These are phyloP conservation scores for Conomelus anceps DNA, from an alignment of 2,888 invertebrate species.

Conservation along the genomic window DNA sequence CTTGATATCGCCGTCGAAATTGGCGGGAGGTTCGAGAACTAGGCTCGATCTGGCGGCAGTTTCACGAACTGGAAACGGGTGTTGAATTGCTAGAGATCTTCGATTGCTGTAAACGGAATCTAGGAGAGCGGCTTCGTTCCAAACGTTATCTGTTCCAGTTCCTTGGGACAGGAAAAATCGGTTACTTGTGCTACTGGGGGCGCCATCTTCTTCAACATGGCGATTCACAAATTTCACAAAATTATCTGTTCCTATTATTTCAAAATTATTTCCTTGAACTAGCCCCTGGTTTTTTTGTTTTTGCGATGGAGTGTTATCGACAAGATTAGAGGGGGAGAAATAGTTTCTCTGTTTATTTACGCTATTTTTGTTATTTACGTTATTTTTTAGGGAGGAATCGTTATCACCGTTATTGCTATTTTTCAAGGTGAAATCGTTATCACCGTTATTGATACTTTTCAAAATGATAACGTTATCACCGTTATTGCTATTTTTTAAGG, in stretches of 20 bases:
- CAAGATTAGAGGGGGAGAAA: background rate
- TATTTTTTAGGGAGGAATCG: background rate
- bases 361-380: background rate
- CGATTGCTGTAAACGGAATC: background rate
- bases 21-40: background rate
- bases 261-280: background rate
- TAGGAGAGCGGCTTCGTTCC: background rate
- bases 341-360: background rate
- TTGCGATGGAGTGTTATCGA: background rate
- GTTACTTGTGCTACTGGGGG: background rate
- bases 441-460: too few species aligned
- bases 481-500: background rate
- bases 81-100: background rate
- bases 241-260: background rate
- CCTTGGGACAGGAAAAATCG: background rate
- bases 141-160: background rate
- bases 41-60: too few species aligned
- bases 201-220: background rate
- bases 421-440: background rate
- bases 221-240: background rate
- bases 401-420: background rate
- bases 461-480: too few species aligned
- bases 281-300: background rate
- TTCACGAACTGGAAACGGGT: too few species aligned
- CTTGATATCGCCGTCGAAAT: background rate